Evolutionary conservation across 2,888 invertebrate genomes (phyloP).

Genomic region (Rhyacophila evoluta): DNA sequence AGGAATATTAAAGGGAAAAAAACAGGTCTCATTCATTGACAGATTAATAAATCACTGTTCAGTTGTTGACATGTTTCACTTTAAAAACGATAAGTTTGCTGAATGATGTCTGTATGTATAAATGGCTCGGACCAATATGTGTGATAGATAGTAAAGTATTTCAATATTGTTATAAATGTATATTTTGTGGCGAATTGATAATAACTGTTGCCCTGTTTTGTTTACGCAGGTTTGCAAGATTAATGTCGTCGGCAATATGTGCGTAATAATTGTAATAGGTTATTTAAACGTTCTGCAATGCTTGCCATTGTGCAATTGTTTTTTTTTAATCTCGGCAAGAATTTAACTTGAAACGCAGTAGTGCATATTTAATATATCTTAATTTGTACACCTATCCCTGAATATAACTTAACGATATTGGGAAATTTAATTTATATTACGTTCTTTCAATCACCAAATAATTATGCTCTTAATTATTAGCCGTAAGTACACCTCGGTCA

Average conservation of each 20-base stretch:
- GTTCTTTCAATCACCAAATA: too few species aligned
- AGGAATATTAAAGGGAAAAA: background rate
- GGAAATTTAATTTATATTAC: too few species aligned
- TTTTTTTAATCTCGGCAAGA: too few species aligned
- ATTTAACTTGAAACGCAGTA: too few species aligned
- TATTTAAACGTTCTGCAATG: background rate
- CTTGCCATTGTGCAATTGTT: background rate
- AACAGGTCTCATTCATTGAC: background rate
- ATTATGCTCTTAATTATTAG: too few species aligned
- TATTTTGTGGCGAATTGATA: slow-evolving; percentile 36
- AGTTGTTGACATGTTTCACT: too few species aligned
- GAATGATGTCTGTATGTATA: slow-evolving; percentile 35
- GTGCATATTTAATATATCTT: too few species aligned
- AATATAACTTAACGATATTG: too few species aligned
- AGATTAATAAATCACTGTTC: background rate
- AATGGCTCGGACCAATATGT: slow-evolving; percentile 54
- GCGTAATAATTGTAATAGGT: background rate
- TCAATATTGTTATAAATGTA: slow-evolving; percentile 36
- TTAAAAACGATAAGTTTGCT: background rate
- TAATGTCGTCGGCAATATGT: background rate
- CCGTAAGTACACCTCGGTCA: too few species aligned
- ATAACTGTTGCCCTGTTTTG: background rate
- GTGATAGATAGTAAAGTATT: slow-evolving; percentile 52
- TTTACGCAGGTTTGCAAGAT: background rate
- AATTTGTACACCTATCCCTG: too few species aligned